A percentile compares a stretch with the other conserved stretches of the same genome.
Evolutionary conservation across 2,888 invertebrate genomes (phyloP).

Genomic region (Hirtodrosophila histrioides): DNA sequence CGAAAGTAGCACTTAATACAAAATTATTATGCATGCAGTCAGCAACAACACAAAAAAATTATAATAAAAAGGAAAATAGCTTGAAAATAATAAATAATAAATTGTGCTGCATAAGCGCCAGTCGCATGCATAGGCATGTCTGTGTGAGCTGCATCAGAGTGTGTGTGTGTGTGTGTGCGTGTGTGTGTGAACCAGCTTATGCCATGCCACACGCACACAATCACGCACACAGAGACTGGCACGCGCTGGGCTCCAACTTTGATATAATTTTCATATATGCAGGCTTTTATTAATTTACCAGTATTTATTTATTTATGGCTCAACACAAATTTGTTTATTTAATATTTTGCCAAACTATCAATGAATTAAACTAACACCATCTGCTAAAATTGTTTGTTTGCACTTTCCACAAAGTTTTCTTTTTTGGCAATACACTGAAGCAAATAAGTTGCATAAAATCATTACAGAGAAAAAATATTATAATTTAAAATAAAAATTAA

Average conservation of each 20-base stretch:
- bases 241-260: conserved; percentile 29
- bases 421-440: no score
- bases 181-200: conserved; percentile 17
- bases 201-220: conserved; percentile 19
- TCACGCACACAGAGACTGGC: conserved; percentile 6
- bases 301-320: no score
- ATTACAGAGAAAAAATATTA: no score
- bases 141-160: conserved; percentile 2
- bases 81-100: conserved; percentile 6
- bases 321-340: no score
- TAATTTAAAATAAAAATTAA: no score
- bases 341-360: no score
- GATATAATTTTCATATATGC: conserved; percentile 34
- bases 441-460: no score
- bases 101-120: conserved; percentile 38
- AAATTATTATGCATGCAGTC: conserved; percentile 78
- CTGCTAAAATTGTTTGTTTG: no score
- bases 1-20: conserved; percentile 65
- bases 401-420: no score
- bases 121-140: conserved; percentile 44
- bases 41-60: conserved; percentile 35
- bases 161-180: neutral
- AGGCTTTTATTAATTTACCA: conserved; percentile 5
- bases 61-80: conserved; percentile 13
- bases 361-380: no score